phyloP scores from a whole-genome alignment of 2,113 vertebrate genomes.

The Equus przewalskii region DNA sequence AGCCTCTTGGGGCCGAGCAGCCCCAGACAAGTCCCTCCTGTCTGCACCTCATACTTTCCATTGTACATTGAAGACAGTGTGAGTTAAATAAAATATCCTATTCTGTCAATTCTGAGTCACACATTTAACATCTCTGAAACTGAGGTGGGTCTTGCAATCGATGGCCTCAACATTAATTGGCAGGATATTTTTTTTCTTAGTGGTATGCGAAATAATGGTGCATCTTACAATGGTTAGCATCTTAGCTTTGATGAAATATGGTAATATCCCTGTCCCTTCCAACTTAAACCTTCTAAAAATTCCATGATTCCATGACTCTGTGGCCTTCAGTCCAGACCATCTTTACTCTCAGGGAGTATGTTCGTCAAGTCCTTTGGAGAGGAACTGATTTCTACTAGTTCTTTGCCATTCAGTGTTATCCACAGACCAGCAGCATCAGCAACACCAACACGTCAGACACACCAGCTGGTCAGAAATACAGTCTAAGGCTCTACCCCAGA shows the following conservation, averaged over 20 bases:
- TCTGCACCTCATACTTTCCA: not conserved
- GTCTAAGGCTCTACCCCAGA: not conserved
- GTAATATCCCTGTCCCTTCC: not conserved
- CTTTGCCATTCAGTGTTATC: not conserved
- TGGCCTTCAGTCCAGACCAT: not conserved
- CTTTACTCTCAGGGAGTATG: not conserved
- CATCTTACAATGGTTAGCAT: not conserved
- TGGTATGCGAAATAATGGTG: not conserved
- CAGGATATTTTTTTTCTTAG: not conserved
- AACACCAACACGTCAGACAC: not conserved
- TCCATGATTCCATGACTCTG: not conserved
- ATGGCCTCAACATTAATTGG: not conserved
- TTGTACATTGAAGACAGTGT: accelerated
- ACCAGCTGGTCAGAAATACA: not conserved
- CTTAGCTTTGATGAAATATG: not conserved
- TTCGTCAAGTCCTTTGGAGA: not conserved
- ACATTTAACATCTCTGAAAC: not conserved
- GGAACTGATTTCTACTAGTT: not conserved
- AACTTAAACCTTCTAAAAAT: not conserved
- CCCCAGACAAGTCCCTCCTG: not conserved
- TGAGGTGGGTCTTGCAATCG: not conserved
- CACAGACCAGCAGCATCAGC: accelerated
- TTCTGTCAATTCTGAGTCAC: not conserved
- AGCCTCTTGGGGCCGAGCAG: too few relatives aligned
- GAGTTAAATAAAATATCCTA: not conserved